These are phyloP conservation scores for Fopius arisanus DNA, from an alignment of 1,140 invertebrate genomes.

Conservation along the genomic window DNA sequence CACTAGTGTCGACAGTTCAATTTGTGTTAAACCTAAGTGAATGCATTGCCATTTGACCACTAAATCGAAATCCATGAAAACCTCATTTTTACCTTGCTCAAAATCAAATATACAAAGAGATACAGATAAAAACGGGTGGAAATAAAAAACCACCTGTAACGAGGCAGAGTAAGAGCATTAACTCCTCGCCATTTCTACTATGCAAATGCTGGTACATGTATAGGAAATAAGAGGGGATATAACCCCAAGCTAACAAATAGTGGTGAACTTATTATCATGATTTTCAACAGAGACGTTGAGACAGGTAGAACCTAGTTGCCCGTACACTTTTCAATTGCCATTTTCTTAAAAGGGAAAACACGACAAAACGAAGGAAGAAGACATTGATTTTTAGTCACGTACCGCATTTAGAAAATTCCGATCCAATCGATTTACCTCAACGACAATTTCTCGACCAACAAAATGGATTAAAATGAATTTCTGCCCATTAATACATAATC, in stretches of 20 bases:
- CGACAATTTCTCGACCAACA: no score
- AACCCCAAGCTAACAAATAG: background rate
- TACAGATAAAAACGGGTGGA: background rate
- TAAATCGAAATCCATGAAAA: conserved; percentile 1
- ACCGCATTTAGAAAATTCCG: no score
- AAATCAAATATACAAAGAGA: background rate
- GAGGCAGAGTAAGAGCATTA: background rate
- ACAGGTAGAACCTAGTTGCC: background rate
- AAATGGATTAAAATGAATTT: no score
- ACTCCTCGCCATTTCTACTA: background rate
- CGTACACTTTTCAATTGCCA: background rate
- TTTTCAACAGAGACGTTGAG: background rate
- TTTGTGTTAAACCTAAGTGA: conserved; percentile 25
- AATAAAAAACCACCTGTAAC: background rate
- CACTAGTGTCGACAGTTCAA: conserved; percentile 22
- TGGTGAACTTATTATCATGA: background rate
- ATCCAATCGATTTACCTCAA: no score
- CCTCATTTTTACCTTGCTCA: background rate
- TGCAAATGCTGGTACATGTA: conserved; percentile 4
- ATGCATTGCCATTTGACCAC: background rate
- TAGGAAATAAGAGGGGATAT: conserved; percentile 9
- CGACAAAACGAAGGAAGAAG: no score
- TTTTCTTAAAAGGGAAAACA: background rate
- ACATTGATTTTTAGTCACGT: no score
- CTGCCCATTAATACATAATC: no score